Percentiles rank a stretch among this genome's conserved stretches.
These are phyloP conservation scores for Cyanoderma ruficeps DNA, from an alignment of 2,113 vertebrate genomes.

Conservation along the genomic window DNA sequence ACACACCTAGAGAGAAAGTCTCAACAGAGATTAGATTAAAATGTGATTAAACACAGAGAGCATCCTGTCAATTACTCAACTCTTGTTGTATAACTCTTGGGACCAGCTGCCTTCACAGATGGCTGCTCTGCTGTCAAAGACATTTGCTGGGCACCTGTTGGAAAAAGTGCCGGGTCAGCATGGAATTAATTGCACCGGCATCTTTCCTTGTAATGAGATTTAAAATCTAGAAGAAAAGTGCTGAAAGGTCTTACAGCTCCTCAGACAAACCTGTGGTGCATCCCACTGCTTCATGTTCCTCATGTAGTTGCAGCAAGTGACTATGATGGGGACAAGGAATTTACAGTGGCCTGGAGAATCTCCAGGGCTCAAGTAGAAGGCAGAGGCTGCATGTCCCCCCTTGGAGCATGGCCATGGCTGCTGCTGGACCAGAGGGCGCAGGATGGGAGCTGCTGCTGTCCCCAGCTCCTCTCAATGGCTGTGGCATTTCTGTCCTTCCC, in stretches of 20 bases:
- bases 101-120: neutral
- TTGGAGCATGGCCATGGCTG: neutral
- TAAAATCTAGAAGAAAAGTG: neutral
- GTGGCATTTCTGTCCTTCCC: neutral
- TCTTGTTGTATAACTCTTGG: neutral
- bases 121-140: constrained; percentile 48
- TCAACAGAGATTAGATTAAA: neutral
- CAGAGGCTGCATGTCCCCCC: fast-evolving
- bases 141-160: constrained; percentile 44
- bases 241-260: neutral
- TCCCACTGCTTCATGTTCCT: neutral
- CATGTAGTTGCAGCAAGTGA: fast-evolving
- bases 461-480: neutral
- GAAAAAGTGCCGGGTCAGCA: constrained; percentile 43
- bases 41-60: neutral
- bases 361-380: neutral
- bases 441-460: neutral
- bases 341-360: neutral
- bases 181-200: neutral
- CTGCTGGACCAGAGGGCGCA: neutral
- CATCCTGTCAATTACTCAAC: constrained; percentile 33
- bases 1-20: neutral
- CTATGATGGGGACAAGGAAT: neutral
- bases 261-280: neutral
- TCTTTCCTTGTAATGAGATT: neutral